Base-by-base conservation (phyloP, 1,140 invertebrate species). In the Pseudoatta argentina region DNA sequence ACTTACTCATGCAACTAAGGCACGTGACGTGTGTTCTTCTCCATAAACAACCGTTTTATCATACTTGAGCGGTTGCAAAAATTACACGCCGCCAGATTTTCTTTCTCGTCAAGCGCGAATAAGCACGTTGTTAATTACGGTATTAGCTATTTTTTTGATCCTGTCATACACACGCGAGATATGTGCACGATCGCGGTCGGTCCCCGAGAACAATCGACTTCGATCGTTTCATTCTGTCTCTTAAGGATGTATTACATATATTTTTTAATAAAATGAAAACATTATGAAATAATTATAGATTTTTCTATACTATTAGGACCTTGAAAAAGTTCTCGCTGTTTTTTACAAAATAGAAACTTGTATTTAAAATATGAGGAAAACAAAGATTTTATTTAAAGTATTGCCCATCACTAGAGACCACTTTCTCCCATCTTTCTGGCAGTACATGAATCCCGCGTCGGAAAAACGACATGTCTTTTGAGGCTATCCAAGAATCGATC, bases 1-100 rank as follows among this genome's bases (percentile, higher is more conserved):
- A 71, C 85, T 86, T 86, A 86, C 64, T 86, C 85, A 86, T 64
- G 85, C 64, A 86, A 79, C 76, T 86, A 76, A 86, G 64, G 76
- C 76, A 86, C 76, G 76, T 86, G 85, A 85, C 73, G 73, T 27
- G 72, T 44, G 48, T 57, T 85, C 21, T 48, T 39, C 24, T 67
- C 30, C 59, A 66, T 27, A 30, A 85, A 85, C 73, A 85, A 78
- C 73, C 73, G 73, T 85, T 85, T 53, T 51, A 64, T 66, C 61
- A 66, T 59, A 53, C 72, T 64, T n/a, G 48, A 76, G 34, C 51
- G 48, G 30, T 18, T 34, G 44, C 34, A 78, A 85, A 85, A 85
- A 75, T 83, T 24, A 55, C 53, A 55, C 34, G 34, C 77, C 63
- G 24, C 55, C 69, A 34, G 55, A 83, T 75, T 83, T 82, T 82